These are phyloP conservation scores for Smittia sp. DNA, from an alignment of 2,888 invertebrate genomes.

Conservation along the genomic window DNA sequence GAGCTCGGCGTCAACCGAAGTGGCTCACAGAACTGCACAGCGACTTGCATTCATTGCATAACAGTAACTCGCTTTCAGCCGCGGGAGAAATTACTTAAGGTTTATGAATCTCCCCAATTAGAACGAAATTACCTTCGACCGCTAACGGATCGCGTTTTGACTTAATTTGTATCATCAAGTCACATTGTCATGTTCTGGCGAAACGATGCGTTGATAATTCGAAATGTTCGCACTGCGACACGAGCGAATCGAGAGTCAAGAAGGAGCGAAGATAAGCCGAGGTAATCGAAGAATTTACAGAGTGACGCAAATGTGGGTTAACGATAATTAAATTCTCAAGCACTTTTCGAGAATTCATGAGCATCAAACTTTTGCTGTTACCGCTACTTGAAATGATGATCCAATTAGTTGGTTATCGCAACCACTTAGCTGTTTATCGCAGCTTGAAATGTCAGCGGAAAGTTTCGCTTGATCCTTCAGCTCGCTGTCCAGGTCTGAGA, in stretches of 20 bases:
- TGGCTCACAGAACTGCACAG: neutral
- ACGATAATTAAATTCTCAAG: neutral
- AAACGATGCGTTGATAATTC: neutral
- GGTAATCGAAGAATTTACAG: neutral
- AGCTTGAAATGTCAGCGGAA: neutral
- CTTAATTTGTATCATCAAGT: too few species aligned
- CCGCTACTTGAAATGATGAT: neutral
- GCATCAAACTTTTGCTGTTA: neutral
- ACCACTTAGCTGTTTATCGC: too few species aligned
- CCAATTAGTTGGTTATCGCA: constrained; percentile 6
- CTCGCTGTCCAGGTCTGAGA: neutral
- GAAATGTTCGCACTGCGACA: neutral
- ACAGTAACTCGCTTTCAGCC: neutral
- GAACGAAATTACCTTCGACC: too few species aligned
- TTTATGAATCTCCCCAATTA: too few species aligned
- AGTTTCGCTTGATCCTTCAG: neutral
- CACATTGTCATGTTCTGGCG: too few species aligned
- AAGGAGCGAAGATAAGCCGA: neutral
- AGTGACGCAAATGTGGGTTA: neutral
- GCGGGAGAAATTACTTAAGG: too few species aligned
- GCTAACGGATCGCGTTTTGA: too few species aligned
- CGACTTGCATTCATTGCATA: neutral
- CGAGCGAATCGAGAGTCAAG: neutral
- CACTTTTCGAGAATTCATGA: neutral
- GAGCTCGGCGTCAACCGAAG: neutral